These are phyloP conservation scores for Papilio aristodemus DNA, from an alignment of 1,140 invertebrate species.

Conservation along the genomic window DNA sequence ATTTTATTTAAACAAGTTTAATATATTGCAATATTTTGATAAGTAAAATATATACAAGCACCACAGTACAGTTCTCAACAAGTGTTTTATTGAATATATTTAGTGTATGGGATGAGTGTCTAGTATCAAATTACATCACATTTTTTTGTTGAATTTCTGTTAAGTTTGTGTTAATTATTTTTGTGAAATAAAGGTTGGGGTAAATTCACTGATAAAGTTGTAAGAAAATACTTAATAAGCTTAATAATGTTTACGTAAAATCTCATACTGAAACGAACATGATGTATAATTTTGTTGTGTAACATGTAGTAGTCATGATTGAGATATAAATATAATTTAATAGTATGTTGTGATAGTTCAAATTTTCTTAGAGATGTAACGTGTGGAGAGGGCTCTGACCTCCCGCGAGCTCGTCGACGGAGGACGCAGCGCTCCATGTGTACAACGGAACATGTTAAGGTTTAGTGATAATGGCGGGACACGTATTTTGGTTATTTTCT, in stretches of 20 bases:
- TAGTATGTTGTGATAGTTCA: slow-evolving; percentile 32
- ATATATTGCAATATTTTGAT: background rate
- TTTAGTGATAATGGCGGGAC: background rate
- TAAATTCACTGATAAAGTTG: background rate
- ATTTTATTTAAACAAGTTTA: background rate
- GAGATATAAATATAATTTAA: slow-evolving; percentile 3
- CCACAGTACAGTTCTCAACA: background rate
- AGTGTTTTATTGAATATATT: slow-evolving; percentile 14
- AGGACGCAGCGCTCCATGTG: too few species aligned
- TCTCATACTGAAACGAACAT: background rate
- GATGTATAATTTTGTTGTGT: slow-evolving; percentile 12
- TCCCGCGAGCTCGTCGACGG: background rate
- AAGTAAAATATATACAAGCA: background rate
- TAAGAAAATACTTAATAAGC: background rate
- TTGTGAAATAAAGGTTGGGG: background rate
- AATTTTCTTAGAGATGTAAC: slow-evolving; percentile 19
- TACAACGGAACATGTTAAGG: background rate
- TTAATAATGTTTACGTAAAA: background rate
- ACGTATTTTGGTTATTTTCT: slow-evolving; percentile 20
- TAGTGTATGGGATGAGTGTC: background rate
- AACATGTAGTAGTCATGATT: slow-evolving; percentile 8
- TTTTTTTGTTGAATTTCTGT: background rate
- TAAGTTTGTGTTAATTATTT: slow-evolving; percentile 17
- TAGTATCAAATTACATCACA: background rate
- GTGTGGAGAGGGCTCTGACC: background rate